Base-by-base conservation (phyloP, 2,113 vertebrate species). In the Proteles cristata region DNA sequence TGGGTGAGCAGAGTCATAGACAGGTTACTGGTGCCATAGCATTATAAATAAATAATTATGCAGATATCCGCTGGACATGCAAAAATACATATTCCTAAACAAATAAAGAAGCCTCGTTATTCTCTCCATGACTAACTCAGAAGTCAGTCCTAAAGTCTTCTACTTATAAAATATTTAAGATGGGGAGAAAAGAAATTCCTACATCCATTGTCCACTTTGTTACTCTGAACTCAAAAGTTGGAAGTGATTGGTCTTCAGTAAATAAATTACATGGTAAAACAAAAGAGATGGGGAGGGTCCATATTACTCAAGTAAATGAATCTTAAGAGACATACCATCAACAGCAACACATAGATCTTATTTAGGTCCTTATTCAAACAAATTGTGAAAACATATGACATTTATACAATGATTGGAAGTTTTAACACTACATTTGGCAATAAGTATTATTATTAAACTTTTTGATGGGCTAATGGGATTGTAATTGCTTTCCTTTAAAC, bases 11-110 rank as follows among this genome's bases (percentile, higher is more conserved):
- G 50, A 80, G 71, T 55, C 14, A 11, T 65, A 19, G 50, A 25
- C 5, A 80, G 82, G 86, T 92, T 66, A 91, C 73, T 1, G 3
- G 26, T 68, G n/a, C 26, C 12, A 31, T 0, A 53, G 28, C 66
- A 31, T 65, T 61, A 63, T 84, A 68, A 97, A 91, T 91, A 94
- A 95, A 77, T 94, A 85, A 94, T 61, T 53, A 80, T 1, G 58
- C 17, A 85, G 66, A 7, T 77, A 43, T 68, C 85, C n/a, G 68
- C 71, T 31, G 39, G 88, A 84, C 66, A 8, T 33, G 74, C 92
- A 39, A 81, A 94, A 74, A 43, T 82, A 65, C 2, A 17, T 23
- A 76, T 31, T 73, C 71, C 73, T 80, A 55, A 97, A 93, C 43
- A 93, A 74, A 63, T 50, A 88, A 93, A 82, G 61, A 74, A 63